A percentile compares a stretch with the other conserved stretches of the same genome.
These are phyloP conservation scores for Eupithecia inturbata DNA, from an alignment of 2,888 invertebrate species.

Conservation along the genomic window DNA sequence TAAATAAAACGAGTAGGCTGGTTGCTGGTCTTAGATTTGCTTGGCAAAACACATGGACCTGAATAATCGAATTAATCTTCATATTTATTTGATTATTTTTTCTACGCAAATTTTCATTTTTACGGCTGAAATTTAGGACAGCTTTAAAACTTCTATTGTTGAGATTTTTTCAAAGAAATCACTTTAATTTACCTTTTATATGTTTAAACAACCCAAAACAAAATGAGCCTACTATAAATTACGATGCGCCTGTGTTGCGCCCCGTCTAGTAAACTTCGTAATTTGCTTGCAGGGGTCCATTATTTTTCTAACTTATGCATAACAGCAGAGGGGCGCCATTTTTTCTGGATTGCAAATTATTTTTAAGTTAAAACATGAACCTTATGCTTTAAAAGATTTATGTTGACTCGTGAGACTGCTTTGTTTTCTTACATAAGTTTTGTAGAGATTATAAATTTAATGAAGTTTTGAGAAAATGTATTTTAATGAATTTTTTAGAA, in stretches of 20 bases:
- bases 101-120: neutral
- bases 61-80: neutral
- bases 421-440: constrained; percentile 38
- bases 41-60: neutral
- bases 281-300: constrained; percentile 44
- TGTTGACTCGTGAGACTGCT: constrained; percentile 29
- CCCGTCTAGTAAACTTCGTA: constrained; percentile 43
- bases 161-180: neutral
- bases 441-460: constrained; percentile 1
- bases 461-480: neutral
- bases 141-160: neutral
- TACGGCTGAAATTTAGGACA: neutral
- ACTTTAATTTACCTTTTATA: neutral
- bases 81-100: neutral
- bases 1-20: neutral
- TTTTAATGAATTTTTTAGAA: neutral
- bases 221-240: constrained; percentile 6
- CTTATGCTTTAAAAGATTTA: constrained; percentile 47
- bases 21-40: neutral
- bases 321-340: constrained; percentile 34
- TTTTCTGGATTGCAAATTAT: constrained; percentile 42
- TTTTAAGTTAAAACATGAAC: constrained; percentile 40
- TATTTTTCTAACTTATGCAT: constrained; percentile 45
- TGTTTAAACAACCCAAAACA: neutral
- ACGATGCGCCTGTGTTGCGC: constrained; percentile 28